phyloP scores from a whole-genome alignment of 2,113 vertebrate genomes.

The Leptobrachium ailaonicum region DNA sequence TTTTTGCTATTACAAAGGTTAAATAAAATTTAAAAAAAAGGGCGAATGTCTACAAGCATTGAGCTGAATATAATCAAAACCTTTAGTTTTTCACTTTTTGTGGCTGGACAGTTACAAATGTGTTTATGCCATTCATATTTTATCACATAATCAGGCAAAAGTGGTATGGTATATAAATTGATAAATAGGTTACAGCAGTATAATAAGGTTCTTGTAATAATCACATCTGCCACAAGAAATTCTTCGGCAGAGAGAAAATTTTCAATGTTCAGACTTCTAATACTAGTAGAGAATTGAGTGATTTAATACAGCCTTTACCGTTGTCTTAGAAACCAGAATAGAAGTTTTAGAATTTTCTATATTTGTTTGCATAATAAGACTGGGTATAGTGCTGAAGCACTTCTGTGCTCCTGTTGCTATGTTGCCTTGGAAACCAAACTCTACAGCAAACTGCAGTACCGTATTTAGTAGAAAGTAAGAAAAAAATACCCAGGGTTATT shows the following conservation, averaged over 20 bases:
- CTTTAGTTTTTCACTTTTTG: too few species aligned
- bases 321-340: constrained; percentile 47
- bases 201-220: too few species aligned
- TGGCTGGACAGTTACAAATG: too few species aligned
- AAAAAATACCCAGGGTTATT: constrained; percentile 5
- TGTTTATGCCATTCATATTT: too few species aligned
- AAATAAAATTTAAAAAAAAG: too few species aligned
- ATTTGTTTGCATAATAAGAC: constrained; percentile 44
- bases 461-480: constrained; percentile 4
- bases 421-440: constrained; percentile 43
- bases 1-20: too few species aligned
- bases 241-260: background rate
- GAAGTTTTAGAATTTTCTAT: constrained; percentile 35
- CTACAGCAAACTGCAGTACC: constrained; percentile 2
- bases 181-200: too few species aligned
- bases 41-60: too few species aligned
- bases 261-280: background rate
- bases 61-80: too few species aligned
- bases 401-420: constrained; percentile 25
- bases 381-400: background rate
- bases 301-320: constrained; percentile 8
- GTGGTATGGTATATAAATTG: too few species aligned
- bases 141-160: too few species aligned
- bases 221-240: too few species aligned
- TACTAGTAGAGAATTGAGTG: background rate